phyloP scores from a whole-genome alignment of 2,888 invertebrate genomes.

The Morpho helenor region DNA sequence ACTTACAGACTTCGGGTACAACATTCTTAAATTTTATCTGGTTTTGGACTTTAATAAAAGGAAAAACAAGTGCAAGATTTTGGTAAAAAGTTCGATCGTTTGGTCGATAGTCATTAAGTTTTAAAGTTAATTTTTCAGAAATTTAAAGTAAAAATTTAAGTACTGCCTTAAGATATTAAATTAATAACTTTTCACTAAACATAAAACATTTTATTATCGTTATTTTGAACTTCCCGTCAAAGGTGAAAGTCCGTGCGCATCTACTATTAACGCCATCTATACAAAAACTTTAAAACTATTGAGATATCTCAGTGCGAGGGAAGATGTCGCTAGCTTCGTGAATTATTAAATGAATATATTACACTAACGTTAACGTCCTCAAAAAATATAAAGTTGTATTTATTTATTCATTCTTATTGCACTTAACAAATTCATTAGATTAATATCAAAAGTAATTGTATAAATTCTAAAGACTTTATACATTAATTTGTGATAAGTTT shows the following conservation, averaged over 20 bases:
- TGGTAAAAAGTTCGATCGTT: background rate
- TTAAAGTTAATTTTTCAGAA: too few relatives aligned
- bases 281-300: conserved; percentile 1
- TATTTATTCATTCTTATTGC: too few relatives aligned
- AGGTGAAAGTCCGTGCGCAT: conserved; percentile 14
- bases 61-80: conserved; percentile 4
- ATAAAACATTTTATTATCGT: background rate
- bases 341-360: background rate
- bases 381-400: too few relatives aligned
- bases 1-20: conserved; percentile 16
- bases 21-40: conserved; percentile 19
- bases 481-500: too few relatives aligned
- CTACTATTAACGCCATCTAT: conserved; percentile 23
- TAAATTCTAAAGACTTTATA: too few relatives aligned
- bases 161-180: too few relatives aligned
- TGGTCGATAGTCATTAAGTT: too few relatives aligned
- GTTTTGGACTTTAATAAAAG: conserved; percentile 1
- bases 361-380: too few relatives aligned
- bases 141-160: too few relatives aligned
- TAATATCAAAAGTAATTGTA: too few relatives aligned
- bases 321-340: conserved; percentile 21
- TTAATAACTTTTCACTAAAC: too few relatives aligned
- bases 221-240: background rate
- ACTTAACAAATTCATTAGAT: too few relatives aligned
- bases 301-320: conserved; percentile 6